Evolutionary conservation across 1,140 invertebrate species (phyloP), one percentile per base, ranked within the genome.

Genomic region (Macrostomum lignano): DNA sequence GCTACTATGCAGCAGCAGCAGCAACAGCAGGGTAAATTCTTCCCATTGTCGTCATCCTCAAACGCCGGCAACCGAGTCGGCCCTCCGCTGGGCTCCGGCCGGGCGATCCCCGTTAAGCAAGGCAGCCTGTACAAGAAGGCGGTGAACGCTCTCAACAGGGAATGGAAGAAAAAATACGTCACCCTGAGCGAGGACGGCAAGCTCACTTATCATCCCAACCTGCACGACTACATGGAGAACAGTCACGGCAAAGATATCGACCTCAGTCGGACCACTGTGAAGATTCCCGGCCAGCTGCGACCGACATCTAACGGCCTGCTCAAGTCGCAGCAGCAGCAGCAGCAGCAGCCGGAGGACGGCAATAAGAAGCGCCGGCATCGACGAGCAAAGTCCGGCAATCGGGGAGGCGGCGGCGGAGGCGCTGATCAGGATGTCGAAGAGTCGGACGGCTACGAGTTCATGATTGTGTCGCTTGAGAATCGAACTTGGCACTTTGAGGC

Each of bases 131-230:
- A 93, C 52, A 96, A 96, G 58, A 71, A 77, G 41, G 81, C 76
- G 43, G 81, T 73, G 31, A 88, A 93, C 55, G 72, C 78, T 0
- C 53, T 94, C 29, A 84, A 81, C 51, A 91, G 88, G 55, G 86
- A 94, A 46, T 63, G 86, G 78, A 96, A 96, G 59, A 94, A 96
- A 62, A 96, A 96, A 57, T 96, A 93, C 59, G 86, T 94, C 1
- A 84, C 82, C 0, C 55, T 96, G 3, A 72, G 76, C 46, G 76
- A 82, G 58, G 78, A 93, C 60, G 84, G 81, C 6, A 60, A 73
- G 42, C 64, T 96, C 21, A 84, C 79, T 14, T 94, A 94, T 63
- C 78, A 93, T 61, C 73, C 79, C 1, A 91, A 74, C 58, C 63
- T 93, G 43, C 75, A 84, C 62, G 84, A 93, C 58, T 94, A 94